Evolutionary conservation across 2,113 vertebrate species (phyloP).

Genomic region (Elanoides forficatus): DNA sequence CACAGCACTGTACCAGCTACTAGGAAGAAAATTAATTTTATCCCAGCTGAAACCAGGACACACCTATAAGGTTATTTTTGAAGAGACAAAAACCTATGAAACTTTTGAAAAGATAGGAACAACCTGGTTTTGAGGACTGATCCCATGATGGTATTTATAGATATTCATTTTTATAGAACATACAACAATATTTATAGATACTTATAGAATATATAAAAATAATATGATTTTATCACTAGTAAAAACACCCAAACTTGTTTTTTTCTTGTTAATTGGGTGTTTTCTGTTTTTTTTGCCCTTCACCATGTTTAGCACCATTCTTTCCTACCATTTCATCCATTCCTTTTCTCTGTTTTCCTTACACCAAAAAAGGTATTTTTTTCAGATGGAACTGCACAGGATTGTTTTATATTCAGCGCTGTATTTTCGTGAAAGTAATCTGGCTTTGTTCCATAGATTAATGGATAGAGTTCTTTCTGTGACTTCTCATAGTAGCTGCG

Average conservation of each 20-base stretch:
- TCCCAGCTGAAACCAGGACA: too few relatives aligned
- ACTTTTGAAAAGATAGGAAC: not conserved
- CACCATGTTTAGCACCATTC: not conserved
- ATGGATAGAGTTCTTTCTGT: not conserved
- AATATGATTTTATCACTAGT: not conserved
- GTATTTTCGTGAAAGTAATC: not conserved
- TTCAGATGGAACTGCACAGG: not conserved
- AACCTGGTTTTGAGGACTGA: not conserved
- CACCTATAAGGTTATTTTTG: not conserved
- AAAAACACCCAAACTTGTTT: not conserved
- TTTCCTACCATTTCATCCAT: not conserved
- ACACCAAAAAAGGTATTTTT: not conserved
- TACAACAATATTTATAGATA: not conserved
- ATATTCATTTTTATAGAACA: not conserved
- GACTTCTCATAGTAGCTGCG: not conserved
- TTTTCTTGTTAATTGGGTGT: not conserved
- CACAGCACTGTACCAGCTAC: too few relatives aligned
- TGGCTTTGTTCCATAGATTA: not conserved
- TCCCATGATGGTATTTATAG: not conserved
- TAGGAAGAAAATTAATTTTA: too few relatives aligned
- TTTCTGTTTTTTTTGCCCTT: not conserved
- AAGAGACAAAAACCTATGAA: not conserved
- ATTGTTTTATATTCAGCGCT: not conserved
- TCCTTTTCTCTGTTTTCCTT: not conserved
- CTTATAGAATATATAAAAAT: not conserved